A percentile compares a stretch with the other conserved stretches of the same genome.
Conservation (phyloP, 2,888 invertebrate species). For the Platypus cylindrus region DNA sequence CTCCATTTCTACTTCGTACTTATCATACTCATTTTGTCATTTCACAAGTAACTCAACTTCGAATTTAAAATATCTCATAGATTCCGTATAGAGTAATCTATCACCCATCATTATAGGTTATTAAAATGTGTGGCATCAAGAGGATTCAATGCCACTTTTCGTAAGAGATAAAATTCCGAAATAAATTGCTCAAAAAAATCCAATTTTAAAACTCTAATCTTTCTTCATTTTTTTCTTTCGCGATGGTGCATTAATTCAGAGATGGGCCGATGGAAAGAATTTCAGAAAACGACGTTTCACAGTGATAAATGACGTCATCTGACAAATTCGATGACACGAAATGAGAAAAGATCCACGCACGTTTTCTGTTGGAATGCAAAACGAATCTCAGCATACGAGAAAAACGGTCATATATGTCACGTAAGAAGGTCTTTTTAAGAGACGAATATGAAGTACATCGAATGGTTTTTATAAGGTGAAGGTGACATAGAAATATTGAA, state of each 20-base stretch:
- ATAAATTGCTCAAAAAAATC: too few relatives aligned
- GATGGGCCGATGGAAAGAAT: conserved; percentile 10
- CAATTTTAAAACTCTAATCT: conserved; percentile 13
- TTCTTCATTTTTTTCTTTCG: conserved; percentile 12
- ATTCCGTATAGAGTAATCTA: too few relatives aligned
- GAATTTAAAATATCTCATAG: too few relatives aligned
- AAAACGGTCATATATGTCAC: neutral
- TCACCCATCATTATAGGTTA: too few relatives aligned
- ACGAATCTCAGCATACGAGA: conserved; percentile 5
- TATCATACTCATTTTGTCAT: too few relatives aligned
- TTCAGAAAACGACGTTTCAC: conserved; percentile 8
- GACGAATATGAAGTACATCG: too few relatives aligned
- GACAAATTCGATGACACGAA: conserved; percentile 16
- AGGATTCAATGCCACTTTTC: too few relatives aligned
- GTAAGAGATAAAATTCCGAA: too few relatives aligned
- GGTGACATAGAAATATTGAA: too few relatives aligned
- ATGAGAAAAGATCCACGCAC: conserved; percentile 11
- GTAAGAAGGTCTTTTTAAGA: neutral
- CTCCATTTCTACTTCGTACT: too few relatives aligned
- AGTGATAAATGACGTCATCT: conserved; percentile 15
- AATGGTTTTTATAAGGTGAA: neutral
- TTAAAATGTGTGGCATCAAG: too few relatives aligned
- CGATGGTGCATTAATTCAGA: conserved; percentile 12
- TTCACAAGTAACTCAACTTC: too few relatives aligned
- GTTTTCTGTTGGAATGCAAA: conserved; percentile 11